These are phyloP conservation scores for Rhinella marina DNA, from an alignment of 2,797 vertebrate genomes.

Conservation along the genomic window DNA sequence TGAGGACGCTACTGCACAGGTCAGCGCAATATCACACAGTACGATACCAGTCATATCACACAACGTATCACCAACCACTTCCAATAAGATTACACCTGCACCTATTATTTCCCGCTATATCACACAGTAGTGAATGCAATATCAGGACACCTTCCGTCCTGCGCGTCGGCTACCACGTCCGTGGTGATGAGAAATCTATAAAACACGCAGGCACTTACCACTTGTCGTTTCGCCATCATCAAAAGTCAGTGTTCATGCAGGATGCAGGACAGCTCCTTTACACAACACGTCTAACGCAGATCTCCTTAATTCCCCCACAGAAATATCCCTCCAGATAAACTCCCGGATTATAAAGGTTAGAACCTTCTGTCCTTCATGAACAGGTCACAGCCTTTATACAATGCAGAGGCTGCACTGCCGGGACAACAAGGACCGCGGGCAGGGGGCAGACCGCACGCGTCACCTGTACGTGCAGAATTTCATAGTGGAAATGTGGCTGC, in stretches of 20 bases:
- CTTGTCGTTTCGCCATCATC: conserved; percentile 79
- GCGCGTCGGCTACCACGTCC: neutral
- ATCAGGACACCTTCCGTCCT: neutral
- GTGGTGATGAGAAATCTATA: too few relatives aligned
- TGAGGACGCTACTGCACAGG: neutral
- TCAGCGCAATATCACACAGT: neutral
- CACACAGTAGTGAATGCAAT: neutral
- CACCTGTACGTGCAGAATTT: too few relatives aligned
- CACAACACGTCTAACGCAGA: conserved; percentile 62
- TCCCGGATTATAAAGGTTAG: conserved; percentile 59
- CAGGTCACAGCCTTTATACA: conserved; percentile 48
- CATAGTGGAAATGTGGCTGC: too few relatives aligned
- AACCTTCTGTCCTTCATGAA: conserved; percentile 56
- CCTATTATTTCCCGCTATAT: neutral
- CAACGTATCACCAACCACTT: neutral
- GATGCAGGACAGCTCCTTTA: conserved; percentile 51
- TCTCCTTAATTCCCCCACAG: conserved; percentile 71
- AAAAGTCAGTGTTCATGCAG: conserved; percentile 63
- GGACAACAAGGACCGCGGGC: neutral
- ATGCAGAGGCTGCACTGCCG: neutral
- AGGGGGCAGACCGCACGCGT: neutral
- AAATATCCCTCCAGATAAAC: conserved; percentile 68
- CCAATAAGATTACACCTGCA: neutral
- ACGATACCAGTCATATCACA: neutral
- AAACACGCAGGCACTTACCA: conserved; percentile 72